These are phyloP conservation scores for Dastarcus helophoroides DNA, from an alignment of 2,888 invertebrate genomes.

Conservation along the genomic window DNA sequence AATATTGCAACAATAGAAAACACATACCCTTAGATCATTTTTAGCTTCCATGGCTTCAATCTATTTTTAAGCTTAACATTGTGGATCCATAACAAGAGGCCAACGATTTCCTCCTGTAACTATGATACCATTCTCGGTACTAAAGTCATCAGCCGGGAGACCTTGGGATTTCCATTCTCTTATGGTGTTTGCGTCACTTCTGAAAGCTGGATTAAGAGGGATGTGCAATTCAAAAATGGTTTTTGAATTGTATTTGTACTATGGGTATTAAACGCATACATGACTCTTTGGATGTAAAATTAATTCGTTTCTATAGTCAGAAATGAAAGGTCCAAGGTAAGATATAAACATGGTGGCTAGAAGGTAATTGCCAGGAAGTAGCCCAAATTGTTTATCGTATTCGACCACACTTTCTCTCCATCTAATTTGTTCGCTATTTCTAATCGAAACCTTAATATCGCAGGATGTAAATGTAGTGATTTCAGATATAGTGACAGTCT, in stretches of 20 bases:
- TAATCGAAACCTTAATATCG: constrained; percentile 58
- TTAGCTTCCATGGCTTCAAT: constrained; percentile 65
- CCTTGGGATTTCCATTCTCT: constrained; percentile 86
- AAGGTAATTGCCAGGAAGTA: constrained; percentile 75
- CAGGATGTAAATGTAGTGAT: constrained; percentile 44
- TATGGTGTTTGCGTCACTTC: constrained; percentile 65
- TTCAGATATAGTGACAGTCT: too few species aligned
- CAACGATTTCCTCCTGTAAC: constrained; percentile 67
- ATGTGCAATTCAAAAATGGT: constrained; percentile 50
- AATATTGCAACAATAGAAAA: too few species aligned
- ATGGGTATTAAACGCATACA: too few species aligned
- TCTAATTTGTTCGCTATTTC: constrained; percentile 68
- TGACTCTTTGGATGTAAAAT: constrained; percentile 53
- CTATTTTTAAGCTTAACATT: constrained; percentile 83
- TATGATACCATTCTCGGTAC: constrained; percentile 85
- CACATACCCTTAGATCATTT: constrained; percentile 47
- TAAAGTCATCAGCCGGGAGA: constrained; percentile 76
- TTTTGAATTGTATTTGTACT: too few species aligned
- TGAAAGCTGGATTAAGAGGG: constrained; percentile 55
- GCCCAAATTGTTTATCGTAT: constrained; percentile 60
- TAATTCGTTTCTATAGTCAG: constrained; percentile 65
- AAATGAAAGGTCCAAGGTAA: constrained; percentile 80
- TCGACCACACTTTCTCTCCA: constrained; percentile 67
- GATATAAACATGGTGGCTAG: constrained; percentile 78
- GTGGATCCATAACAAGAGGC: constrained; percentile 85